Evolutionary conservation across 2,797 vertebrate genomes (phyloP).

Genomic region (Phataginus tetradactyla): DNA sequence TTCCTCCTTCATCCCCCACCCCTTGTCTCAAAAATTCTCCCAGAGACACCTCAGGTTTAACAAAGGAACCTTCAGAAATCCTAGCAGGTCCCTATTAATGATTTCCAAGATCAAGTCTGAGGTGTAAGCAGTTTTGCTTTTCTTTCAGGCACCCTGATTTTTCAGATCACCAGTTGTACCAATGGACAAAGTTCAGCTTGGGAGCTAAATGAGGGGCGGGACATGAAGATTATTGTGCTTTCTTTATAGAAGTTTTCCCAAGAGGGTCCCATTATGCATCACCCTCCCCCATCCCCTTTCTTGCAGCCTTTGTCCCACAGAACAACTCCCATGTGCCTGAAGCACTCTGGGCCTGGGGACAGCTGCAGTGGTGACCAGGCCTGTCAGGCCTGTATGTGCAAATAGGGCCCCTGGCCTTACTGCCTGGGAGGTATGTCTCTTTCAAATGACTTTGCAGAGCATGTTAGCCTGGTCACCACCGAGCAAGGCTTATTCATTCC

Average conservation of each 20-base stretch:
- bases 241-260: neutral
- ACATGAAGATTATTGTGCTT: neutral
- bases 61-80: neutral
- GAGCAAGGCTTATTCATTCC: neutral
- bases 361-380: neutral
- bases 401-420: neutral
- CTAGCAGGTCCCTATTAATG: neutral
- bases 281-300: too few relatives aligned
- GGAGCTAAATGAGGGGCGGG: neutral
- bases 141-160: constrained; percentile 24
- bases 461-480: neutral
- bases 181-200: neutral
- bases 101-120: neutral
- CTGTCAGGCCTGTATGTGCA: neutral
- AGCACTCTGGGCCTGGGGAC: neutral
- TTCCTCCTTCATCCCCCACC: too few relatives aligned
- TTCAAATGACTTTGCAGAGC: constrained; percentile 70
- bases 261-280: neutral
- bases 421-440: constrained; percentile 38
- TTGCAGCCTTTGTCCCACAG: neutral
- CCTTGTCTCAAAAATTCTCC: neutral
- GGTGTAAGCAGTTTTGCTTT: neutral
- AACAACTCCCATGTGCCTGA: neutral
- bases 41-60: neutral
- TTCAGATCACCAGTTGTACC: neutral